These are phyloP conservation scores for Albula glossodonta DNA, from an alignment of 2,113 vertebrate species.

Conservation along the genomic window DNA sequence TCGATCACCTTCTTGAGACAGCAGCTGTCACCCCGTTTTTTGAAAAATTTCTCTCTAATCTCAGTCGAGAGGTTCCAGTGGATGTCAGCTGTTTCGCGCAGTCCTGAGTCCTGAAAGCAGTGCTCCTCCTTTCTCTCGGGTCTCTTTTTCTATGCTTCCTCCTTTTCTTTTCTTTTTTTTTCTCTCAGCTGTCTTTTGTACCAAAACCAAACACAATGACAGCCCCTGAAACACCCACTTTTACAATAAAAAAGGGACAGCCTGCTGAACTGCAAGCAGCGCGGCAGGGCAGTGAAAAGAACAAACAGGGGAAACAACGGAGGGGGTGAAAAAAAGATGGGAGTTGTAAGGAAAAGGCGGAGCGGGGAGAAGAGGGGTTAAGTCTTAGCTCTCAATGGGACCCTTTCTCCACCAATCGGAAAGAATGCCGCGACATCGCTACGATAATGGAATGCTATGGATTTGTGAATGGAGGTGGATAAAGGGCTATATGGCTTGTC, in stretches of 20 bases:
- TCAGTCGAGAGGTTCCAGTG: conserved; percentile 49
- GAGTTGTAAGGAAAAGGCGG: conserved; percentile 45
- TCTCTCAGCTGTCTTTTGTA: conserved; percentile 63
- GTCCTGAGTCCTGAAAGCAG: conserved; percentile 43
- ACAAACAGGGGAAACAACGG: conserved; percentile 47
- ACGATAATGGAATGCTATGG: conserved; percentile 68
- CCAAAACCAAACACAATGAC: conserved; percentile 64
- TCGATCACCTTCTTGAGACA: conserved; percentile 50
- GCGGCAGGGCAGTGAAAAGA: conserved; percentile 54
- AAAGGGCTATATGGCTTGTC: conserved; percentile 66
- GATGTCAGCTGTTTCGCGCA: conserved; percentile 49
- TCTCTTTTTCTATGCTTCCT: conserved; percentile 40
- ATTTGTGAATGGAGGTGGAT: conserved; percentile 71
- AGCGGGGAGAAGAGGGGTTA: conserved; percentile 59
- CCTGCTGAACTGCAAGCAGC: conserved; percentile 53
- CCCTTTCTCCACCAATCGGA: conserved; percentile 68
- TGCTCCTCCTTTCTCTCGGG: conserved; percentile 26
- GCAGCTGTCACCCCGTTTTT: conserved; percentile 50
- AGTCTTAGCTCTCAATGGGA: conserved; percentile 72
- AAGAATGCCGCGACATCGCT: conserved; percentile 72
- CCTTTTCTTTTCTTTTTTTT: conserved; percentile 48
- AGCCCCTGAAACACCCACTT: conserved; percentile 69
- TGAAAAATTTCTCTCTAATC: conserved; percentile 54
- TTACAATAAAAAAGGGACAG: conserved; percentile 39
- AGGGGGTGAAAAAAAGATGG: conserved; percentile 44